These are phyloP conservation scores for Palythoa grandis DNA, from an alignment of 92 coral and sea anemone genomes.

Conservation along the genomic window DNA sequence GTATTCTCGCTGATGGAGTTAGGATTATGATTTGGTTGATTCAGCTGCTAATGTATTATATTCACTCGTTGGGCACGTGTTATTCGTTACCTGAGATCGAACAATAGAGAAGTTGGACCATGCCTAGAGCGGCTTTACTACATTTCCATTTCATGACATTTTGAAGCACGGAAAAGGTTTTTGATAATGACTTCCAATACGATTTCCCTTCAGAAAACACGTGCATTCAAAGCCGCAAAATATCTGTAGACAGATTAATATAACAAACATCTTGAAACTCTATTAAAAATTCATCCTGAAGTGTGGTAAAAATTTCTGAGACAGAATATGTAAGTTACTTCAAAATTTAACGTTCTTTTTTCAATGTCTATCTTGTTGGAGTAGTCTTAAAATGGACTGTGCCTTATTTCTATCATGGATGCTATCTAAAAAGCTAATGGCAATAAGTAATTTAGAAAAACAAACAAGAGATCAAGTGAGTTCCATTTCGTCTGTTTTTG, in stretches of 20 bases:
- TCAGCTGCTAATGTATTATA: slow-evolving; percentile 40
- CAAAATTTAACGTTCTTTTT: slow-evolving; percentile 16
- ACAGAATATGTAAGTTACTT: slow-evolving; percentile 11
- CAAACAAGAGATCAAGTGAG: slow-evolving; percentile 30
- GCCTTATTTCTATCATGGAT: slow-evolving; percentile 52
- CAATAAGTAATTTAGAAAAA: slow-evolving; percentile 12
- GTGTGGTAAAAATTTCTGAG: slow-evolving; percentile 24
- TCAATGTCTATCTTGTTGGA: slow-evolving; percentile 1
- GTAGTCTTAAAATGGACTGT: slow-evolving; percentile 4
- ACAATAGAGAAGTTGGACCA: slow-evolving; percentile 49
- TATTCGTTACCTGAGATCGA: slow-evolving; percentile 2
- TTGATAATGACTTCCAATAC: slow-evolving; percentile 73
- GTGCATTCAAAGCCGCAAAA: slow-evolving; percentile 70
- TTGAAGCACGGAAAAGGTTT: slow-evolving; percentile 48
- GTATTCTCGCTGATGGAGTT: slow-evolving; percentile 37
- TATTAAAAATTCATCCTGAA: slow-evolving; percentile 51
- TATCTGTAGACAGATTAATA: slow-evolving; percentile 32
- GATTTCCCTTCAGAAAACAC: slow-evolving; percentile 78
- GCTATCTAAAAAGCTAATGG: slow-evolving; percentile 44
- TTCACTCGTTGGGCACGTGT: slow-evolving; percentile 45
- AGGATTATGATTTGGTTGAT: slow-evolving; percentile 8
- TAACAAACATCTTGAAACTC: slow-evolving; percentile 66
- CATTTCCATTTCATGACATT: slow-evolving; percentile 50
- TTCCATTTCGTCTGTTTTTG: slow-evolving; percentile 88
- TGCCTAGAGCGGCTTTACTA: slow-evolving; percentile 51